Conservation (phyloP, 64 coral and sea anemone genomes). For the Trachythela sp. region DNA sequence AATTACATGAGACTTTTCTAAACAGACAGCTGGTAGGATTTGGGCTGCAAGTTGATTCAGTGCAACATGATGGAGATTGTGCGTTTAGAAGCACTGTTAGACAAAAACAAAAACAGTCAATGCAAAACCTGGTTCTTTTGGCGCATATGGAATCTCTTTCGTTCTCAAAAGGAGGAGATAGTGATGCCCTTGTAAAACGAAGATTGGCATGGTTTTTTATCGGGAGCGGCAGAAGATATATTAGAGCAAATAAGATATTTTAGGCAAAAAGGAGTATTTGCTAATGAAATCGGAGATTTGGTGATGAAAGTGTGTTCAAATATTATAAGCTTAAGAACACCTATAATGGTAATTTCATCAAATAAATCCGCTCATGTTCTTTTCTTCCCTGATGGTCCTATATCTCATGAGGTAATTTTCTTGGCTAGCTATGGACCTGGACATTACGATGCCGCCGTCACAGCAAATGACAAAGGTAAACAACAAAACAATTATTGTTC, state of each 20-base stretch:
- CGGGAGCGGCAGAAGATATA: neutral
- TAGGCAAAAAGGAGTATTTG: constrained; percentile 27
- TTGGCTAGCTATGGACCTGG: too few relatives aligned
- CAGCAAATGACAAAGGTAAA: too few relatives aligned
- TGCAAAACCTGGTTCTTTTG: neutral
- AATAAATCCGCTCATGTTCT: neutral
- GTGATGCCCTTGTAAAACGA: neutral
- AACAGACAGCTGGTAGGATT: too few relatives aligned
- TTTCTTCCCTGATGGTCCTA: constrained; percentile 12
- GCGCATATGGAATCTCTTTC: neutral
- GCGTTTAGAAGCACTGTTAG: too few relatives aligned
- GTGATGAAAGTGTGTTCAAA: constrained; percentile 41
- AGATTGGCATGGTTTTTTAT: neutral
- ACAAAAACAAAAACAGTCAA: too few relatives aligned
- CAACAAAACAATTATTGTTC: neutral
- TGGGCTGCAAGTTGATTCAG: too few relatives aligned
- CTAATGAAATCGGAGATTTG: constrained; percentile 18
- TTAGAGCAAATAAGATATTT: constrained; percentile 3
- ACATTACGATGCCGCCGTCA: too few relatives aligned
- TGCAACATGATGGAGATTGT: too few relatives aligned
- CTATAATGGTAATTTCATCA: constrained; percentile 32
- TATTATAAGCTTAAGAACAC: constrained; percentile 7
- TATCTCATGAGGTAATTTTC: too few relatives aligned
- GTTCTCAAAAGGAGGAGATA: neutral
- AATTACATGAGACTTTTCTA: too few relatives aligned